Percentiles rank a stretch among this genome's conserved stretches.
These are phyloP conservation scores for Ophion ventricosus DNA, from an alignment of 2,888 invertebrate species.

Conservation along the genomic window DNA sequence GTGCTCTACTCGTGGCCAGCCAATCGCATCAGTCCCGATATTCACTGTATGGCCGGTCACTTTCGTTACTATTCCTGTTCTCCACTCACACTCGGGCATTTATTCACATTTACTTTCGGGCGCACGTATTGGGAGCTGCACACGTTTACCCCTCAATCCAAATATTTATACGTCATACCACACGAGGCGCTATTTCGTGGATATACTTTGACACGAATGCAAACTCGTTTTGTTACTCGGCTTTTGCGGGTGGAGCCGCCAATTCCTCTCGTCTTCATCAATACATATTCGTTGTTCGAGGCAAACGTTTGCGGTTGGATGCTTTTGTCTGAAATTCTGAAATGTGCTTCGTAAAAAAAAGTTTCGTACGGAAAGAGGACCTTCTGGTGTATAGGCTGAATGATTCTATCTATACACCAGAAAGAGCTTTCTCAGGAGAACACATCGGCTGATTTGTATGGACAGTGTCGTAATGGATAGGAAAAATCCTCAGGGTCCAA, in stretches of 20 bases:
- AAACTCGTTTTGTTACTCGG: background rate
- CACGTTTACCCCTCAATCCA: conserved; percentile 72
- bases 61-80: conserved; percentile 58
- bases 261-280: background rate
- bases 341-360: background rate
- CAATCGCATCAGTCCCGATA: conserved; percentile 57
- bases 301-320: background rate
- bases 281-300: background rate
- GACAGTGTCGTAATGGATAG: background rate
- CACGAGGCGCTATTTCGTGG: conserved; percentile 60
- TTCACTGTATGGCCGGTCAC: conserved; percentile 57
- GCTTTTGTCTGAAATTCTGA: background rate
- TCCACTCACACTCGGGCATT: conserved; percentile 67
- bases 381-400: background rate
- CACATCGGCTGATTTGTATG: background rate
- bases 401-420: background rate
- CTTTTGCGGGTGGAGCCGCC: background rate
- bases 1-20: conserved; percentile 37
- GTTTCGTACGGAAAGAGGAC: background rate
- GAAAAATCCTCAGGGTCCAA: background rate
- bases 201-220: conserved; percentile 12
- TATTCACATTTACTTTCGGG: conserved; percentile 74
- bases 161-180: conserved; percentile 76
- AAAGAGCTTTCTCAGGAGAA: background rate
- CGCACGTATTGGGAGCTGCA: conserved; percentile 30